Conservation (phyloP, 1,140 invertebrate genomes). For the Heliconius hewitsoni region DNA sequence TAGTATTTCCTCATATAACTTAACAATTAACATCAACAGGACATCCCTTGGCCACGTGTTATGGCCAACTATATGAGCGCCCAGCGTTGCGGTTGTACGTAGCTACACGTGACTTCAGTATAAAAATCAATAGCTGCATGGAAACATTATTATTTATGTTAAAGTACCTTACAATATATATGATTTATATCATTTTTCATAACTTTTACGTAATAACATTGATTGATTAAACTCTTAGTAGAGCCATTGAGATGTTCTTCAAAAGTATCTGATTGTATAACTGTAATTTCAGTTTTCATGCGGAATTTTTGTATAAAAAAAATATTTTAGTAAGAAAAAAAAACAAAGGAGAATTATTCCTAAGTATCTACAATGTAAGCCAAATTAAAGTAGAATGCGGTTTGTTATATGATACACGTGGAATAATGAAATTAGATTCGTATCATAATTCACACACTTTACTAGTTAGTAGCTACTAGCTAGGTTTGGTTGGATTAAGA, state of each 20-base stretch:
- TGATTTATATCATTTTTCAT: background rate
- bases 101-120: background rate
- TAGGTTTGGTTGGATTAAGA: slow-evolving; percentile 51
- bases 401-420: slow-evolving; percentile 16
- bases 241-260: too few species aligned
- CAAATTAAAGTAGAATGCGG: slow-evolving; percentile 1
- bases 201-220: background rate
- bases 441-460: slow-evolving; percentile 52
- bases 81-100: background rate
- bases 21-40: background rate
- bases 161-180: background rate
- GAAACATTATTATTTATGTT: background rate
- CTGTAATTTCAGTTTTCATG: too few species aligned
- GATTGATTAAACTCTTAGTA: too few species aligned
- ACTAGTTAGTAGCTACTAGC: slow-evolving; percentile 25
- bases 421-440: slow-evolving; percentile 31
- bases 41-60: background rate
- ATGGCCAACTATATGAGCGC: background rate
- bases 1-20: too few species aligned
- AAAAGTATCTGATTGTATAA: too few species aligned
- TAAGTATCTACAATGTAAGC: background rate
- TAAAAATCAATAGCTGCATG: slow-evolving; percentile 7
- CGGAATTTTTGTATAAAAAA: background rate
- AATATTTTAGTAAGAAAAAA: background rate
- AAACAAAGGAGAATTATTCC: background rate